Conservation (phyloP, 1,140 invertebrate genomes). For the Drosophila pseudoananassae region DNA sequence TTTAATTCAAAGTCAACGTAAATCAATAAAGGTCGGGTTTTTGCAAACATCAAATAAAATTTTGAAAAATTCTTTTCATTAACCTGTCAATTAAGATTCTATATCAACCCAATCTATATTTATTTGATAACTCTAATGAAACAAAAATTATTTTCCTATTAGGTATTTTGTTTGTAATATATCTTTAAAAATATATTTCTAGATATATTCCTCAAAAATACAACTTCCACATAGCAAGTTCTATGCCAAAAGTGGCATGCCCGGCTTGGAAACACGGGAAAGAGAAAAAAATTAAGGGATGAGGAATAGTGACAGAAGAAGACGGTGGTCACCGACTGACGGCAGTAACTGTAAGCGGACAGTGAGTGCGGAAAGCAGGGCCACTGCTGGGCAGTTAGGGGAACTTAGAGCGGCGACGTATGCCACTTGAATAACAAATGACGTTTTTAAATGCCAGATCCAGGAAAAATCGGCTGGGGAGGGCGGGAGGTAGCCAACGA, state of each 20-base stretch:
- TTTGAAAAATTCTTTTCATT: too few species aligned
- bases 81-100: too few species aligned
- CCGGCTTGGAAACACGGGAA: background rate
- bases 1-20: too few species aligned
- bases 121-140: too few species aligned
- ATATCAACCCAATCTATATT: too few species aligned
- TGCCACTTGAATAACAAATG: slow-evolving; percentile 82
- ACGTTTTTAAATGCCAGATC: slow-evolving; percentile 76
- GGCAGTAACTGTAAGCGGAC: slow-evolving; percentile 62
- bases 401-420: slow-evolving; percentile 78
- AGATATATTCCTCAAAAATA: background rate
- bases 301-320: slow-evolving; percentile 9
- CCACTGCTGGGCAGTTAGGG: slow-evolving; percentile 64
- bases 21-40: too few species aligned
- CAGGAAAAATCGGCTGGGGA: slow-evolving; percentile 13
- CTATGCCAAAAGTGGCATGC: background rate
- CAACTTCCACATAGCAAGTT: background rate
- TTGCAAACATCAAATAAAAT: too few species aligned
- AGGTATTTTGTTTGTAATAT: too few species aligned
- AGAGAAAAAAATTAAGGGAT: slow-evolving; percentile 10
- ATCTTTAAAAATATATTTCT: too few species aligned
- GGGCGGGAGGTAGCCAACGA: slow-evolving; percentile 28
- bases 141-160: too few species aligned
- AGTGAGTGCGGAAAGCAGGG: slow-evolving; percentile 46
- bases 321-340: slow-evolving; percentile 4